Evolutionary conservation across 1,140 invertebrate genomes (phyloP).

Genomic region (Caenorhabditis tropicalis): DNA sequence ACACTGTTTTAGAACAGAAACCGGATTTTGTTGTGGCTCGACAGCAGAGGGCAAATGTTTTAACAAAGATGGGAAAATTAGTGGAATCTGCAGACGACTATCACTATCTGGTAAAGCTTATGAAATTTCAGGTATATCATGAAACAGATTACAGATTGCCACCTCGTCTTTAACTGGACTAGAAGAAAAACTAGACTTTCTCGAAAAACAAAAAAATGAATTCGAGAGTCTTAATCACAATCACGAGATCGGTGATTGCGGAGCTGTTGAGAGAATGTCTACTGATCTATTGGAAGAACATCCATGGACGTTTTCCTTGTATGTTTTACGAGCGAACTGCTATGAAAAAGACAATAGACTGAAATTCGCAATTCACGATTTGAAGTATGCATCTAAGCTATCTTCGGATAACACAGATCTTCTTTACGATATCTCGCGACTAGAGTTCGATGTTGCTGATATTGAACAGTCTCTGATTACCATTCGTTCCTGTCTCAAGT

Average conservation of each 20-base stretch:
- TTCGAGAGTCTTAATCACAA: neutral
- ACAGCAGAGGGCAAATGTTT: conserved; percentile 82
- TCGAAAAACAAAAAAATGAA: neutral
- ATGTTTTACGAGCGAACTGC: conserved; percentile 85
- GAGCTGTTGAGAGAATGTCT: conserved; percentile 77
- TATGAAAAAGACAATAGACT: conserved; percentile 83
- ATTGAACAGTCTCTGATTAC: conserved; percentile 88
- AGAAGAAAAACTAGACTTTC: neutral
- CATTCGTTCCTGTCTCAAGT: conserved; percentile 93
- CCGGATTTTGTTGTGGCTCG: conserved; percentile 90
- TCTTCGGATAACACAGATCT: conserved; percentile 88
- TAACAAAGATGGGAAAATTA: conserved; percentile 79
- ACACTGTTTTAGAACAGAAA: conserved; percentile 89
- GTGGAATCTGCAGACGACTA: conserved; percentile 80
- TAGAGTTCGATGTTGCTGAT: conserved; percentile 89
- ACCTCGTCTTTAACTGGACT: neutral
- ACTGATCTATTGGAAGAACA: conserved; percentile 73
- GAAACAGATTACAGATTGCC: neutral
- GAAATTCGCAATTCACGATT: conserved; percentile 86
- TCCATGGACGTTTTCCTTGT: conserved; percentile 83
- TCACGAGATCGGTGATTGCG: conserved; percentile 76
- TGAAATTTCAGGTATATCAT: neutral
- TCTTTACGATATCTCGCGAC: conserved; percentile 81
- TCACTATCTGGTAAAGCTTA: conserved; percentile 78
- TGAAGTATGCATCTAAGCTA: conserved; percentile 87